A percentile compares a stretch with the other conserved stretches of the same genome.
Conservation (phyloP, 2,797 vertebrate species). For the Steatocranus sp. region DNA sequence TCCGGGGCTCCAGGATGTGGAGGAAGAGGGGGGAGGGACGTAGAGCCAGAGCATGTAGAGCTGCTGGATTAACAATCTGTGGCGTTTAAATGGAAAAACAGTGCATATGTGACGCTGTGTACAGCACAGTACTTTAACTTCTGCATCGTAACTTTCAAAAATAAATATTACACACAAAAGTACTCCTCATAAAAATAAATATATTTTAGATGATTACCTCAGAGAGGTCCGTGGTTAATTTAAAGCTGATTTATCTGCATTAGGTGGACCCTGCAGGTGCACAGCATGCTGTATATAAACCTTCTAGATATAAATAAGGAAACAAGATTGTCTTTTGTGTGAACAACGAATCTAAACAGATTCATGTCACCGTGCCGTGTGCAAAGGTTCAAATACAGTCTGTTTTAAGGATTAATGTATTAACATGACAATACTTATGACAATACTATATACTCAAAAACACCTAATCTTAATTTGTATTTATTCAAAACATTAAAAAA, state of each 20-base stretch:
- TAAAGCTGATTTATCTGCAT: background rate
- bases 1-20: background rate
- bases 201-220: background rate
- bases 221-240: background rate
- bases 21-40: background rate
- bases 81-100: background rate
- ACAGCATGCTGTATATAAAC: background rate
- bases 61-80: background rate
- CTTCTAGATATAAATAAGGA: accelerated
- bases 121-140: background rate
- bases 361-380: background rate
- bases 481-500: background rate
- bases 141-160: background rate
- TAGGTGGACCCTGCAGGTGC: background rate
- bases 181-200: background rate
- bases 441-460: background rate
- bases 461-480: accelerated
- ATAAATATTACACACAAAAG: background rate
- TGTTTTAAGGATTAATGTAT: background rate
- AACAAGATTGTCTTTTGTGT: background rate
- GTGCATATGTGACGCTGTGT: background rate
- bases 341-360: background rate
- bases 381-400: background rate
- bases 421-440: background rate
- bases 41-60: constrained; percentile 39